phyloP scores from a whole-genome alignment of 2,113 vertebrate species.

The Scalopus aquaticus region DNA sequence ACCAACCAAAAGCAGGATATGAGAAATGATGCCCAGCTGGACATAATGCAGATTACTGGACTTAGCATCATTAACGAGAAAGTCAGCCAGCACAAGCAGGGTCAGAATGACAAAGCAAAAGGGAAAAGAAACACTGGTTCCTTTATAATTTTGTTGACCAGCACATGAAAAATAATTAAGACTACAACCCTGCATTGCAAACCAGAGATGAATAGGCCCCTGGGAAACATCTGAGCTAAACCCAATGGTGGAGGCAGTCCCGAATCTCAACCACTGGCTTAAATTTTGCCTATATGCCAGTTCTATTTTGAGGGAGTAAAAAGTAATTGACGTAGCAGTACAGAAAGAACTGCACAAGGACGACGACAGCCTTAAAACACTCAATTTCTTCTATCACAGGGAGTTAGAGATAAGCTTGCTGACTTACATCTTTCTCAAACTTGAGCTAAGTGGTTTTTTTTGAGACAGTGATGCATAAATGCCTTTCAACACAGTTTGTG shows the following conservation, averaged over 20 bases:
- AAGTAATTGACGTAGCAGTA: not conserved
- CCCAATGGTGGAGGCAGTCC: not conserved
- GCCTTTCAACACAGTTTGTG: not conserved
- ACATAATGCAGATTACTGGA: not conserved
- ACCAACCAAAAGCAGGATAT: not conserved
- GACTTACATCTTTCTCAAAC: slow-evolving; percentile 75
- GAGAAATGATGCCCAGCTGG: not conserved
- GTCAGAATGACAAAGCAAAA: slow-evolving; percentile 23
- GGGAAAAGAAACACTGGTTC: not conserved
- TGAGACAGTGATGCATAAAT: not conserved
- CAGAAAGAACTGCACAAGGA: not conserved
- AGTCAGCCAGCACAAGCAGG: not conserved
- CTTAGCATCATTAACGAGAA: not conserved
- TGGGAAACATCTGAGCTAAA: not conserved
- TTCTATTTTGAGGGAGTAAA: not conserved
- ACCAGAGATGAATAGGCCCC: not conserved
- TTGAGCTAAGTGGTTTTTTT: slow-evolving; percentile 39
- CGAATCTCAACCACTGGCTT: not conserved
- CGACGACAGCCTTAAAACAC: not conserved
- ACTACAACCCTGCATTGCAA: not conserved
- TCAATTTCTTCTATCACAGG: slow-evolving; percentile 60
- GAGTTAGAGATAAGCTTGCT: slow-evolving; percentile 74
- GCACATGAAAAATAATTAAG: not conserved
- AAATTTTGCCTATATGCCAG: not conserved
- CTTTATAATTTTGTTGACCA: not conserved